Conservation (phyloP, 2,888 invertebrate species). For the Acleris holmiana region DNA sequence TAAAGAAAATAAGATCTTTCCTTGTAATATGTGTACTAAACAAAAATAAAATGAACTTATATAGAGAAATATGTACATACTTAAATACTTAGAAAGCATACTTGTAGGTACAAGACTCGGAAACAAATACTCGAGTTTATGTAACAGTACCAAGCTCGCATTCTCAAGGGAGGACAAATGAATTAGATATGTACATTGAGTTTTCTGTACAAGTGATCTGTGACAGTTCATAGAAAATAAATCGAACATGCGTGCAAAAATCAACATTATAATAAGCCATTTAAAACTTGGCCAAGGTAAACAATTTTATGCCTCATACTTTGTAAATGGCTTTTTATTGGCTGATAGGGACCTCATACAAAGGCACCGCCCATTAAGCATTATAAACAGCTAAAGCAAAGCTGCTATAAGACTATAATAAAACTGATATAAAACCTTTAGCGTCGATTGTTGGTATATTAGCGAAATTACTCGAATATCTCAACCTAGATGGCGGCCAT, state of each 20-base stretch:
- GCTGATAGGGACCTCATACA: conserved; percentile 43
- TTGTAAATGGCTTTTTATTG: conserved; percentile 51
- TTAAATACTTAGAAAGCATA: too few species aligned
- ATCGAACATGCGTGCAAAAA: conserved; percentile 15
- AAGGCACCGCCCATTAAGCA: conserved; percentile 61
- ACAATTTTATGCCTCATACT: conserved; percentile 41
- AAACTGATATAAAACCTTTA: conserved; percentile 39
- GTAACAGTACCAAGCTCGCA: too few species aligned
- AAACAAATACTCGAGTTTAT: too few species aligned
- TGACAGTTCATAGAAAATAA: conserved; percentile 22
- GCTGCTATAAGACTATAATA: conserved; percentile 32
- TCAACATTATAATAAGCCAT: conserved; percentile 36
- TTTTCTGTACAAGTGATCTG: neutral
- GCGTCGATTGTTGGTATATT: conserved; percentile 49
- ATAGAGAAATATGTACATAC: too few species aligned
- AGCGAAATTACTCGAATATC: conserved; percentile 37
- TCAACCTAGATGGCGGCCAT: conserved; percentile 31
- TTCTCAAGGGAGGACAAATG: too few species aligned
- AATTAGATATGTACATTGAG: neutral
- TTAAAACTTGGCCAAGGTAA: conserved; percentile 34
- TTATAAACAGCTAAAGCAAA: conserved; percentile 65
- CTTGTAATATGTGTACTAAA: too few species aligned
- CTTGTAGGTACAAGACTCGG: too few species aligned
- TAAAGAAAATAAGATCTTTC: too few species aligned
- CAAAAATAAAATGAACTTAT: too few species aligned